Evolutionary conservation across 1,140 invertebrate species (phyloP), one percentile per base, ranked within the genome.

Genomic region (Papilio glaucus): DNA sequence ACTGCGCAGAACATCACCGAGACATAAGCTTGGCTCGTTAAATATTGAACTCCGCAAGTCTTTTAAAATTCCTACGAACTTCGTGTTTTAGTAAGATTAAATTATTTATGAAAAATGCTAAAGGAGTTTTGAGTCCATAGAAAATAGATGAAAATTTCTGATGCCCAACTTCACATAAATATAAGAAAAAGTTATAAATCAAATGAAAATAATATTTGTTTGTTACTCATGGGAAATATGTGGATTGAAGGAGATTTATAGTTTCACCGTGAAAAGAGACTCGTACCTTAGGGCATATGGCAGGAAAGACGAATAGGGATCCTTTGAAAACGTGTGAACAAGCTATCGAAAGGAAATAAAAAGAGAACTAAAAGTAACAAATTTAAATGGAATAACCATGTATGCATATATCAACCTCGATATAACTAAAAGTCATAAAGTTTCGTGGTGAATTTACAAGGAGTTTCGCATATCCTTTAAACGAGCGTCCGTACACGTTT

Each of bases 1-100:
- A 83, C 71, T 69, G 74, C 60, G 41, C 68, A 71, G 80, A 80
- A 74, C 82, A 82, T 85, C 82, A 74, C 12, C n/a, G n/a, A n/a
- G n/a, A 39, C 69, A 39, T 67, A 53, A 53, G 24, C 49, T 53
- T 24, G 49, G 18, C 49, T 53, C 49, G 49, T 53, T 53, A 53
- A 53, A 53, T 53, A 53, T 53, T 53, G 49, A 53, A 53, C 8
- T 53, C 9, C 10, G 49, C 18, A 53, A 24, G 49, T 24, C 49
- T 53, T 53, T 45, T 53, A 18, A 6, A 49, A 24, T 24, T 53
- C 18, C 10, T 53, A 53, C 18, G 15, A 7, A 1, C 18, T 18
- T 6, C 41, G 9, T 4, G 2, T 53, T 53, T 8, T 53, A 53
- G 8, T 10, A 9, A 53, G 49, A 24, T 33, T 33, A 33, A n/a